These are phyloP conservation scores for Perodicticus potto DNA, from an alignment of 2,797 vertebrate genomes.

Conservation along the genomic window DNA sequence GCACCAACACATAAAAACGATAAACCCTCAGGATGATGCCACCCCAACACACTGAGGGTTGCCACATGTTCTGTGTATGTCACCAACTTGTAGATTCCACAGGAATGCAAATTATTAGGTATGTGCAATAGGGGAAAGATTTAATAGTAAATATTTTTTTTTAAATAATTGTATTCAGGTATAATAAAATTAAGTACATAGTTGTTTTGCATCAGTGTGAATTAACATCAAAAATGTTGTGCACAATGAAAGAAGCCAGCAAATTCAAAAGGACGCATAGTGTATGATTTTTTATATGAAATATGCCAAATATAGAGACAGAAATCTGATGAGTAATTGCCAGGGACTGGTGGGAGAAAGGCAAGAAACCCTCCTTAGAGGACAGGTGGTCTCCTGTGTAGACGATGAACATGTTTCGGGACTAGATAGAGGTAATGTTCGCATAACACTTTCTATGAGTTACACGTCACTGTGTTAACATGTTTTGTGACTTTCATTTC, in stretches of 20 bases:
- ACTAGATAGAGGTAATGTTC: background rate
- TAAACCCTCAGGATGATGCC: background rate
- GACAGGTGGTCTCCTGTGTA: background rate
- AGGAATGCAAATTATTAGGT: background rate
- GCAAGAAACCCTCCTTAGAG: rapidly evolving
- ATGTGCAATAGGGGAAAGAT: background rate
- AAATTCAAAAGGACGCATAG: background rate
- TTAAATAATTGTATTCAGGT: background rate
- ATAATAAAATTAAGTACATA: background rate
- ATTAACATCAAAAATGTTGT: background rate
- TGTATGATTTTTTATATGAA: background rate
- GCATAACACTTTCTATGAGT: background rate
- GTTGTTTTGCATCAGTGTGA: background rate
- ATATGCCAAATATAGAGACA: background rate
- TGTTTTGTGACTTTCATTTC: background rate
- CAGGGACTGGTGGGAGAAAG: background rate
- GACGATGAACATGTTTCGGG: background rate
- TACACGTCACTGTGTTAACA: background rate
- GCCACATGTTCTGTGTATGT: background rate
- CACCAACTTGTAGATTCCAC: background rate
- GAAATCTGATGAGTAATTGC: background rate
- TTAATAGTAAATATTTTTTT: background rate
- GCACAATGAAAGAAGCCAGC: background rate
- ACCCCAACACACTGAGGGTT: background rate
- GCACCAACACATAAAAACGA: background rate